These are phyloP conservation scores for Alviniconcha marisindica DNA, from an alignment of 1,140 invertebrate genomes.

Conservation along the genomic window DNA sequence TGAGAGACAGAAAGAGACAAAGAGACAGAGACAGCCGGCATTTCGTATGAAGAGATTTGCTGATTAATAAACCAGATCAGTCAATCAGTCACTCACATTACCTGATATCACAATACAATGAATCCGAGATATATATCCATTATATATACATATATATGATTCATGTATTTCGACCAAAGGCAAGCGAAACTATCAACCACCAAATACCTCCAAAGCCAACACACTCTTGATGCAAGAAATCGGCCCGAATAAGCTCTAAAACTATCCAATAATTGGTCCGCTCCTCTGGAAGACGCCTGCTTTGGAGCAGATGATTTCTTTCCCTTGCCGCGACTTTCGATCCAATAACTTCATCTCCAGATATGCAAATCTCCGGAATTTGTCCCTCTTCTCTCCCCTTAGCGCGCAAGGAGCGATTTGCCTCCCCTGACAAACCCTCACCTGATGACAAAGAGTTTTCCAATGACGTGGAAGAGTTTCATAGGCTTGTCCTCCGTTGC, in stretches of 20 bases:
- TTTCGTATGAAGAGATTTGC: too few relatives aligned
- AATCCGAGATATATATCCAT: too few relatives aligned
- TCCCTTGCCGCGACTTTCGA: background rate
- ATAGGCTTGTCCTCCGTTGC: constrained; percentile 28
- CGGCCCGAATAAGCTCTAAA: background rate
- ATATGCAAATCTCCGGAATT: background rate
- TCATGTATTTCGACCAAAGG: too few relatives aligned
- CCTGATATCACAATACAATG: too few relatives aligned
- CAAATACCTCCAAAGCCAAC: too few relatives aligned
- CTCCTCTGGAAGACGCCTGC: background rate
- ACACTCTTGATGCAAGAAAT: background rate
- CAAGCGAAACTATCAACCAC: too few relatives aligned
- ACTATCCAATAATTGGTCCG: background rate
- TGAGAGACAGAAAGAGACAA: too few relatives aligned
- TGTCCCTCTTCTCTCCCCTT: background rate
- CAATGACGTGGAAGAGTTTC: constrained; percentile 33
- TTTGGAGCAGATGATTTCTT: too few relatives aligned
- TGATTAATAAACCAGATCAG: too few relatives aligned
- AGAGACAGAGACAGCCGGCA: too few relatives aligned
- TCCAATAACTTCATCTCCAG: constrained; percentile 10
- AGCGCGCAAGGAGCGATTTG: constrained; percentile 9
- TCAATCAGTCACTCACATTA: too few relatives aligned
- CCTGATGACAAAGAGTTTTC: constrained; percentile 25
- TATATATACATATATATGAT: too few relatives aligned
- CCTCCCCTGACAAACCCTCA: background rate